A percentile compares a stretch with the other conserved stretches of the same genome.
phyloP scores from a whole-genome alignment of 2,797 vertebrate species.

The Danio aesculapii region DNA sequence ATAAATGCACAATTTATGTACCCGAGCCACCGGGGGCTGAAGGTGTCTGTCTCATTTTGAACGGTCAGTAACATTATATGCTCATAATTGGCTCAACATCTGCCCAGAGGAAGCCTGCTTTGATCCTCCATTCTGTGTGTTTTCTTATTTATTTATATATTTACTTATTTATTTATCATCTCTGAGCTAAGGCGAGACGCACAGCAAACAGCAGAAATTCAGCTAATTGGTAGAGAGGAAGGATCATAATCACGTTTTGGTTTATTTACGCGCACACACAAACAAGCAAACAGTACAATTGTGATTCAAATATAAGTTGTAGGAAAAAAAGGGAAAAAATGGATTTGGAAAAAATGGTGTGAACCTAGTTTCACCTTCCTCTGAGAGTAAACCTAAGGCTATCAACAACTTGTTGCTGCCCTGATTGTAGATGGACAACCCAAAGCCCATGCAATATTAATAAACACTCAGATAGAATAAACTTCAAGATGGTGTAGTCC shows the following conservation, averaged over 20 bases:
- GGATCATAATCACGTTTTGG: slow-evolving; percentile 46
- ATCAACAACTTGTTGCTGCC: slow-evolving; percentile 6
- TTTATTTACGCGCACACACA: slow-evolving; percentile 11
- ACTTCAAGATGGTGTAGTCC: slow-evolving; percentile 19
- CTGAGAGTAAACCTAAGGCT: not conserved
- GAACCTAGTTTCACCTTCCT: slow-evolving; percentile 4
- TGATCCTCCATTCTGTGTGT: slow-evolving; percentile 45
- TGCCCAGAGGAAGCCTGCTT: slow-evolving; percentile 53
- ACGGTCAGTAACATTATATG: slow-evolving; percentile 53
- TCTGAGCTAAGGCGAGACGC: slow-evolving; percentile 38
- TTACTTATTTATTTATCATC: slow-evolving; percentile 12
- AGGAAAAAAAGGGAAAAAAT: not conserved
- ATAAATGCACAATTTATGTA: slow-evolving; percentile 54
- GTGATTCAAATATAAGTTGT: not conserved
- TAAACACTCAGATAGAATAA: slow-evolving; percentile 11
- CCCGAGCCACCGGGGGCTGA: slow-evolving; percentile 38
- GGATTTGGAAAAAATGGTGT: not conserved
- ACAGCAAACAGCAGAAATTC: slow-evolving; percentile 41
- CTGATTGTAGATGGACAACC: slow-evolving; percentile 16
- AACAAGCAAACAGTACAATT: not conserved
- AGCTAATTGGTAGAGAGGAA: slow-evolving; percentile 47
- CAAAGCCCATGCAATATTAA: slow-evolving; percentile 24
- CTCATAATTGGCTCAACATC: slow-evolving; percentile 60
- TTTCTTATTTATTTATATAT: slow-evolving; percentile 26
- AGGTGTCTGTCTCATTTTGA: slow-evolving; percentile 16